Evolutionary conservation across 1,140 invertebrate genomes (phyloP).

Genomic region (Macrosteles quadrilineatus): DNA sequence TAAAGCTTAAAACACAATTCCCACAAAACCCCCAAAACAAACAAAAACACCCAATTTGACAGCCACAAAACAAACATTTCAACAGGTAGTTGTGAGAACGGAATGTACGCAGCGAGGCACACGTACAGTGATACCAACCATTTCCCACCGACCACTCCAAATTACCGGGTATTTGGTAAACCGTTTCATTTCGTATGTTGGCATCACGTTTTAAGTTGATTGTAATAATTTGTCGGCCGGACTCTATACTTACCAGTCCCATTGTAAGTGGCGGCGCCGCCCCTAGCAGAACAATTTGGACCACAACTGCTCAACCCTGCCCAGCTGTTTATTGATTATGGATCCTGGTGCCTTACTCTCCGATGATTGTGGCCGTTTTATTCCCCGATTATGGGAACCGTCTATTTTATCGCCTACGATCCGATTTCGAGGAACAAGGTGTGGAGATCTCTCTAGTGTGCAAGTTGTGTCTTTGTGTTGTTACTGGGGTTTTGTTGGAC

Average conservation of each 20-base stretch:
- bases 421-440: no score
- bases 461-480: no score
- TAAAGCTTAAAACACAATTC: no score
- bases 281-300: conserved; percentile 26
- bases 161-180: conserved; percentile 33
- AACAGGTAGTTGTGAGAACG: no score
- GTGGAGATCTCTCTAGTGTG: no score
- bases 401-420: not conserved
- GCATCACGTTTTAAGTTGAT: conserved; percentile 28
- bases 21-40: no score
- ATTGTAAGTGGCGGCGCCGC: conserved; percentile 24
- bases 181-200: conserved; percentile 35
- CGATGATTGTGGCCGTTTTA: not conserved
- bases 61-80: no score
- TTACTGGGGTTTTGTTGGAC: no score
- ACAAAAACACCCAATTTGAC: no score
- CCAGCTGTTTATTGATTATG: conserved; percentile 25
- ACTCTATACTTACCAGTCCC: conserved; percentile 27
- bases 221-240: conserved; percentile 17
- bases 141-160: conserved; percentile 18
- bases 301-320: conserved; percentile 10
- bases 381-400: conserved; percentile 22
- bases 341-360: conserved; percentile 14
- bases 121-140: not conserved
- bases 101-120: not conserved